Conservation (phyloP, 2,797 vertebrate genomes). For the Potorous gilbertii region DNA sequence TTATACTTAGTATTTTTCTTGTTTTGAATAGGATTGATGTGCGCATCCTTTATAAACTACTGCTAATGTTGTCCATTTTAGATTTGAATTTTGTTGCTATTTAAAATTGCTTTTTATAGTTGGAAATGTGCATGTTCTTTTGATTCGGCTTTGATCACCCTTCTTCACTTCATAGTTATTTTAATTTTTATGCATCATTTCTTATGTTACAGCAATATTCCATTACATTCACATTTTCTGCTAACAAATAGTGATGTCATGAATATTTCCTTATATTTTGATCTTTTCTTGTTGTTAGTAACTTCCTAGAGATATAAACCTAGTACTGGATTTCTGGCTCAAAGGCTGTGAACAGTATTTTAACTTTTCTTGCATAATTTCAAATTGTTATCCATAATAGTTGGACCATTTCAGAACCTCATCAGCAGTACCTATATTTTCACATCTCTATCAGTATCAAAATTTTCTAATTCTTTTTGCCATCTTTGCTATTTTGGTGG, state of each 20-base stretch:
- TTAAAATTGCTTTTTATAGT: neutral
- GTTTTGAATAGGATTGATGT: neutral
- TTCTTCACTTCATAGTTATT: neutral
- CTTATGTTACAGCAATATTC: neutral
- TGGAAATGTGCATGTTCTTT: neutral
- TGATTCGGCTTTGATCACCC: neutral
- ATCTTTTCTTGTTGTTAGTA: neutral
- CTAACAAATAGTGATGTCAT: neutral
- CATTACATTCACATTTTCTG: neutral
- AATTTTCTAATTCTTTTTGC: neutral
- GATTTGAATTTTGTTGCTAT: neutral
- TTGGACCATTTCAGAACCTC: neutral
- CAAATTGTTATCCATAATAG: neutral
- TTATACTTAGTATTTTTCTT: neutral
- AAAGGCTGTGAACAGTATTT: neutral
- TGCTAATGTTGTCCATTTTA: neutral
- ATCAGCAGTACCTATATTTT: neutral
- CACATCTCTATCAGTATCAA: neutral
- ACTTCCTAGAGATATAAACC: neutral
- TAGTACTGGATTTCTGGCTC: neutral
- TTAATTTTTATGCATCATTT: neutral
- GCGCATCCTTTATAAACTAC: neutral
- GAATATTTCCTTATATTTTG: neutral
- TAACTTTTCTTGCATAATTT: neutral
- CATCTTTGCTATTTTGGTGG: neutral